These are phyloP conservation scores for Hemicentrotus pulcherrimus DNA, from an alignment of 35 echinoderm and acorn worm species.

Conservation along the genomic window DNA sequence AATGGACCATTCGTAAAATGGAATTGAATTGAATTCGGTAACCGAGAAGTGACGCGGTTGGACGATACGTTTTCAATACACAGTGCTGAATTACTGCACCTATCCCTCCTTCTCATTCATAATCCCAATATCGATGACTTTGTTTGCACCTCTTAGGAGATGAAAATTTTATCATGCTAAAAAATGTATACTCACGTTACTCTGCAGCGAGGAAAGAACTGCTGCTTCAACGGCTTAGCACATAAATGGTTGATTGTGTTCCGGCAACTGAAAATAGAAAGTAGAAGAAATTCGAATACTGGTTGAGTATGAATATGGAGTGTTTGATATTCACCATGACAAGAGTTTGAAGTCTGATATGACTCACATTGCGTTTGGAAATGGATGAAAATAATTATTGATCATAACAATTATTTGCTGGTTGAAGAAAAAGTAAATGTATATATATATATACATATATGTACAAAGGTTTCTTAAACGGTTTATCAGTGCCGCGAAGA, in stretches of 20 bases:
- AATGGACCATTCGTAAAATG: not conserved
- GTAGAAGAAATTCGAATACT: not conserved
- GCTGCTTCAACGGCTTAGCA: not conserved
- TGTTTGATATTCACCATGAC: not conserved
- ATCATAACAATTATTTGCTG: not conserved
- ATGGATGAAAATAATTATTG: no score
- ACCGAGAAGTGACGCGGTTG: not conserved
- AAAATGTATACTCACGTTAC: conserved; percentile 2
- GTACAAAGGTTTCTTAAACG: no score
- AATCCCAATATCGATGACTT: not conserved
- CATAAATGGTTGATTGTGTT: not conserved
- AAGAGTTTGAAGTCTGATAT: not conserved
- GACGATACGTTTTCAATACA: not conserved
- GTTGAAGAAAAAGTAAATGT: not conserved
- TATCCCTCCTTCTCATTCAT: not conserved
- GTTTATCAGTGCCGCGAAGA: no score
- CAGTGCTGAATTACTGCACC: not conserved
- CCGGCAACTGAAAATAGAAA: not conserved
- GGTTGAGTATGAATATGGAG: not conserved
- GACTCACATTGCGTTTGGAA: no score
- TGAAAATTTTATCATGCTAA: not conserved
- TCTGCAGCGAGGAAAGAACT: not conserved
- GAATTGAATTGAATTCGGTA: not conserved
- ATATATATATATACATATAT: no score
- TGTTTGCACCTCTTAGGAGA: not conserved